A percentile compares a stretch with the other conserved stretches of the same genome.
These are phyloP conservation scores for Caenorhabditis remanei DNA, from an alignment of 1,140 invertebrate genomes.

Conservation along the genomic window DNA sequence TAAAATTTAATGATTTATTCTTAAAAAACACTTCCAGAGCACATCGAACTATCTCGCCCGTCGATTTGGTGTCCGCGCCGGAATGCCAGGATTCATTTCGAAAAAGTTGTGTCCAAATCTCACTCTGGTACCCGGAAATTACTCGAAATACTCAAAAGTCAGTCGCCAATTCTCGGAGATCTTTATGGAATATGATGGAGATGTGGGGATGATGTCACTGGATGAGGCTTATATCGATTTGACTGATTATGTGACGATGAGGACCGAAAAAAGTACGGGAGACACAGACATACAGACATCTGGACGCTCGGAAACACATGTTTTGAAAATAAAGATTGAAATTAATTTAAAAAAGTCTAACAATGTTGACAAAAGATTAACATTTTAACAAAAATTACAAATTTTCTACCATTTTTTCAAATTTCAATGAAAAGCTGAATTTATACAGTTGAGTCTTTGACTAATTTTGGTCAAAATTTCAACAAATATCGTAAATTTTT, in stretches of 20 bases:
- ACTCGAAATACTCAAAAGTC: slow-evolving; percentile 81
- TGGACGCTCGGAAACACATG: neutral
- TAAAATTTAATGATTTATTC: neutral
- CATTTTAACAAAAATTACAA: no score
- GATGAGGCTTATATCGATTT: slow-evolving; percentile 84
- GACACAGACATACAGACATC: neutral
- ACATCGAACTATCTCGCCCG: slow-evolving; percentile 84
- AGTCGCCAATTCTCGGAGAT: slow-evolving; percentile 79
- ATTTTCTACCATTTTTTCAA: no score
- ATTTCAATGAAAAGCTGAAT: no score
- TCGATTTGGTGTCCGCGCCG: slow-evolving; percentile 83
- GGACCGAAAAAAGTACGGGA: slow-evolving; percentile 59
- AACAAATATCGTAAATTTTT: no score
- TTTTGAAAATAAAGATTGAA: neutral
- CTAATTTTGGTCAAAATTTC: no score
- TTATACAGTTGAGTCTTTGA: no score
- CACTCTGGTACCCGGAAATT: slow-evolving; percentile 81
- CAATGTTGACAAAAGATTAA: no score
- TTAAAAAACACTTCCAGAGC: slow-evolving; percentile 78
- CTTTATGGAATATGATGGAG: slow-evolving; percentile 82
- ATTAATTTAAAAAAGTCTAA: no score
- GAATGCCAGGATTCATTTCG: slow-evolving; percentile 85
- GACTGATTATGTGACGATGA: slow-evolving; percentile 80
- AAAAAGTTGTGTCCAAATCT: slow-evolving; percentile 83
- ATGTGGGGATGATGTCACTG: slow-evolving; percentile 81